These are phyloP conservation scores for Slavum lentiscoides DNA, from an alignment of 2,888 invertebrate species.

Conservation along the genomic window DNA sequence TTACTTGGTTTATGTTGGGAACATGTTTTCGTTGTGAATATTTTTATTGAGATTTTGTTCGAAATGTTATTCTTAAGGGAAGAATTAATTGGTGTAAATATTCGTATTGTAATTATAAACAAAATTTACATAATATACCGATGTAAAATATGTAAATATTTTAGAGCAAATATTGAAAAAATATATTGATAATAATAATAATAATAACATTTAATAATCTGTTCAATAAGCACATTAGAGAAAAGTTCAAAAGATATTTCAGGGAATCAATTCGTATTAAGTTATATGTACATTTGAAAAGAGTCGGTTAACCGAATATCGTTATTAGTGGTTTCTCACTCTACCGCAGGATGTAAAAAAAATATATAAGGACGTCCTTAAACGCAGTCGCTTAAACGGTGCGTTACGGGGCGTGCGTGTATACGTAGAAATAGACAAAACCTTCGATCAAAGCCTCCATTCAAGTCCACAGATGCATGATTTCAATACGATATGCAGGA, in stretches of 20 bases:
- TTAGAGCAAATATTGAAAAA: no score
- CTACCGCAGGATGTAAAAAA: background rate
- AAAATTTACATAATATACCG: no score
- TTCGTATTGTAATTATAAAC: no score
- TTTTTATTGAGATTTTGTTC: no score
- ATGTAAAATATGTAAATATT: no score
- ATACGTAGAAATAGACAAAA: conserved; percentile 1
- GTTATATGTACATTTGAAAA: background rate
- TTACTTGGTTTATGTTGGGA: no score
- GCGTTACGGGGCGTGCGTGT: background rate
- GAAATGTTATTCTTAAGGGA: no score
- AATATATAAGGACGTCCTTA: background rate
- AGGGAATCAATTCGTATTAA: no score
- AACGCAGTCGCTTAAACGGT: background rate
- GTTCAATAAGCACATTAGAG: background rate
- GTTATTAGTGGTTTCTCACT: background rate
- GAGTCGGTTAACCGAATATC: conserved; percentile 2
- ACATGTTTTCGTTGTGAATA: no score
- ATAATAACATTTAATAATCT: no score
- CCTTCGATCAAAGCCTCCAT: conserved; percentile 7
- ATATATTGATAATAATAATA: no score
- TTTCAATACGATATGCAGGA: background rate
- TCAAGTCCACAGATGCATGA: background rate
- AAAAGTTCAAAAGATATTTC: conserved; percentile 7
- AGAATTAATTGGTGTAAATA: no score